These are phyloP conservation scores for Tridacna crocea DNA, from an alignment of 2,888 invertebrate species.

Conservation along the genomic window DNA sequence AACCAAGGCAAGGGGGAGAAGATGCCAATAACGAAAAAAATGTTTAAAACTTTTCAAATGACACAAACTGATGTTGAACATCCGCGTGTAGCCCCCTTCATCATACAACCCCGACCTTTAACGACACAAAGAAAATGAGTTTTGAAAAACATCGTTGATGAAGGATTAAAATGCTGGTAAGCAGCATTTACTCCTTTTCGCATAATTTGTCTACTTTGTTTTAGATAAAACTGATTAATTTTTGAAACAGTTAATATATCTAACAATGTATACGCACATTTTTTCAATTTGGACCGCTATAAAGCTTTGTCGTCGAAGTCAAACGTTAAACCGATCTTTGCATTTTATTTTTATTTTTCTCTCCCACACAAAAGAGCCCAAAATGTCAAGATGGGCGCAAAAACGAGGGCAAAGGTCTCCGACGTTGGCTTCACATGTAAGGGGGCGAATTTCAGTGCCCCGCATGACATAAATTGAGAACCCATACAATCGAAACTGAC, in stretches of 20 bases:
- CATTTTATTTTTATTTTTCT: constrained; percentile 4
- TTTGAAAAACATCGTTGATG: too few species aligned
- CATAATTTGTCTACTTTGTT: not conserved
- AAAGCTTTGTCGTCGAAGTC: too few species aligned
- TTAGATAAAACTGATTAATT: not conserved
- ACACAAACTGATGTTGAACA: constrained; percentile 19
- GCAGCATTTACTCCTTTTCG: too few species aligned
- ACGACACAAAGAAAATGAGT: too few species aligned
- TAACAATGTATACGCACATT: too few species aligned
- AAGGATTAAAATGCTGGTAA: too few species aligned
- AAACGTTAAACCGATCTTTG: not conserved
- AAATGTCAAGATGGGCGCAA: constrained; percentile 14
- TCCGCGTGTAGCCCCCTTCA: constrained; percentile 12
- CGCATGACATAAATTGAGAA: constrained; percentile 37
- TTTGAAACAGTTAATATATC: too few species aligned
- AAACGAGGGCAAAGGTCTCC: constrained; percentile 21
- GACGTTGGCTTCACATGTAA: constrained; percentile 2
- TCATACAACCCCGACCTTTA: too few species aligned
- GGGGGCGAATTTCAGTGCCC: constrained; percentile 9
- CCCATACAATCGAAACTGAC: constrained; percentile 29
- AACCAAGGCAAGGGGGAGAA: not conserved
- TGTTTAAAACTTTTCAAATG: constrained; percentile 10
- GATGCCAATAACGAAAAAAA: too few species aligned
- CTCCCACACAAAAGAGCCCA: constrained; percentile 20
- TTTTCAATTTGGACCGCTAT: too few species aligned